Conservation (phyloP, 2,888 invertebrate species). For the Synanthedon vespiformis region DNA sequence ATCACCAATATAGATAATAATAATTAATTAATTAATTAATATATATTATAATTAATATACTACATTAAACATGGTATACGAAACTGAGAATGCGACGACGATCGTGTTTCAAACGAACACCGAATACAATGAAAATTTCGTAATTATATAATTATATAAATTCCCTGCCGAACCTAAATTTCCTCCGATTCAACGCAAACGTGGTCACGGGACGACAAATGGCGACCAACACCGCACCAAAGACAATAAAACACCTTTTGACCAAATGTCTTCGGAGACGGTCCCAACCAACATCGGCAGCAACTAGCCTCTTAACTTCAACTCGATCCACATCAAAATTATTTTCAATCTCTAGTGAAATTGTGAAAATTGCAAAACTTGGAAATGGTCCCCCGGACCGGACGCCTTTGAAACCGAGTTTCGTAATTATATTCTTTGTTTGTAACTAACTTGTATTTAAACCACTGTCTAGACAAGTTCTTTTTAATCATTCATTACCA, state of each 20-base stretch:
- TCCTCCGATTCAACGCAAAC: slow-evolving; percentile 52
- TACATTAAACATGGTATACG: slow-evolving; percentile 65
- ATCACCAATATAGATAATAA: slow-evolving; percentile 55
- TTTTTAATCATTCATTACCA: too few species aligned
- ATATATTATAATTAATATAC: slow-evolving; percentile 15
- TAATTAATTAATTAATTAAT: too few species aligned
- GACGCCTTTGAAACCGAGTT: too few species aligned
- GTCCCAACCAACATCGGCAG: background rate
- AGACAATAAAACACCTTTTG: background rate
- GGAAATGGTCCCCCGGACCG: too few species aligned
- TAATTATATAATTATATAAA: slow-evolving; percentile 15
- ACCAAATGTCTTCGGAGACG: background rate
- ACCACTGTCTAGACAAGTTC: too few species aligned
- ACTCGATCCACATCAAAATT: background rate
- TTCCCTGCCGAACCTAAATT: slow-evolving; percentile 66
- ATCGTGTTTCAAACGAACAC: slow-evolving; percentile 52
- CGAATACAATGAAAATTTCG: slow-evolving; percentile 7
- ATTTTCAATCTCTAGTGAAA: too few species aligned
- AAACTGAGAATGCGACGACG: slow-evolving; percentile 58
- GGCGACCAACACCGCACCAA: background rate
- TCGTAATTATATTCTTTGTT: too few species aligned
- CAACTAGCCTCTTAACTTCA: background rate
- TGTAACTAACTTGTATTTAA: too few species aligned
- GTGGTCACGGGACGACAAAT: background rate
- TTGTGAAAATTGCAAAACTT: too few species aligned